Conservation (phyloP, 2,797 vertebrate genomes). For the Sarcophilus harrisii region DNA sequence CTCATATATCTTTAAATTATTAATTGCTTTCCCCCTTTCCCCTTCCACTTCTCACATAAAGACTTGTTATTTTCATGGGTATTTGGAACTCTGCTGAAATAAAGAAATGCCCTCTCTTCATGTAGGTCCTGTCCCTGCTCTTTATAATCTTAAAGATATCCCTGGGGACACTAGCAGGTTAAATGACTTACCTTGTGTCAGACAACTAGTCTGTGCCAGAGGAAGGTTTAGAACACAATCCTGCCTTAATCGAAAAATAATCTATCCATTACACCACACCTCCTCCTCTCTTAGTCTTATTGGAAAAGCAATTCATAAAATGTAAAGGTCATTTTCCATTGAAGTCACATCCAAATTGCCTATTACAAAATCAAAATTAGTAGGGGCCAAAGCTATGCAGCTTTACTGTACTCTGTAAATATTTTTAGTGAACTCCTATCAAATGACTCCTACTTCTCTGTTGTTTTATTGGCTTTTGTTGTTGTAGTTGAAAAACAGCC, state of each 20-base stretch:
- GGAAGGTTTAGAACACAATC: neutral
- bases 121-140: neutral
- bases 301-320: neutral
- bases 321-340: neutral
- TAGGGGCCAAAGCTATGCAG: constrained; percentile 6
- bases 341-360: neutral
- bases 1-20: neutral
- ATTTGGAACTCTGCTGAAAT: neutral
- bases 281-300: neutral
- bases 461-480: constrained; percentile 12
- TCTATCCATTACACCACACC: neutral
- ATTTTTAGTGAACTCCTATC: constrained; percentile 11
- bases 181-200: neutral
- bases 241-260: neutral
- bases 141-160: neutral
- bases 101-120: neutral
- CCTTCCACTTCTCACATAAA: neutral
- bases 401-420: constrained; percentile 56
- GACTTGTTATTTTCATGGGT: neutral
- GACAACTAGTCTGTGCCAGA: neutral
- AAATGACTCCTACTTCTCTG: constrained; percentile 38
- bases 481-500: constrained; percentile 33
- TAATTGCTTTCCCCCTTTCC: neutral
- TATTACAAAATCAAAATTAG: constrained; percentile 5
- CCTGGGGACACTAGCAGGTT: neutral